phyloP scores from a whole-genome alignment of 2,888 invertebrate species.

The Odontothrips loti region DNA sequence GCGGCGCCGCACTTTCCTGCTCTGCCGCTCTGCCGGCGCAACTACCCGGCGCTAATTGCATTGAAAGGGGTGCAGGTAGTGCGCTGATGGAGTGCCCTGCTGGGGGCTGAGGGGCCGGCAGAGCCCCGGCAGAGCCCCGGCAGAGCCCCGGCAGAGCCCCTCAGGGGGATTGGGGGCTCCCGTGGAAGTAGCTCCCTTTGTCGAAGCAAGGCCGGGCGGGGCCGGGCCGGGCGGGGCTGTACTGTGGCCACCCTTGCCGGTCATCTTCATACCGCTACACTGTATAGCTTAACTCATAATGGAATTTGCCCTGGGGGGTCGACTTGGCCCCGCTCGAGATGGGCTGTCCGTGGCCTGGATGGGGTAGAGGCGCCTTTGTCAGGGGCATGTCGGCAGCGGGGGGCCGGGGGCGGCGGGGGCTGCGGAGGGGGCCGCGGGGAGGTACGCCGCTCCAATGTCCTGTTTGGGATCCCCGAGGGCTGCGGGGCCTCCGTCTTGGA shows the following conservation, averaged over 20 bases:
- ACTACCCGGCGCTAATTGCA: background rate
- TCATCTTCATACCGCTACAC: conserved; percentile 2
- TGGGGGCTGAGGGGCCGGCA: no score
- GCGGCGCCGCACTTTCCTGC: background rate
- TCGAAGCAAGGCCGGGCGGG: background rate
- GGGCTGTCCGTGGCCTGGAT: background rate
- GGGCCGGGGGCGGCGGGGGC: background rate
- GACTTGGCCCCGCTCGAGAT: background rate
- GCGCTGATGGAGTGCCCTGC: no score
- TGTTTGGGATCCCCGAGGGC: no score
- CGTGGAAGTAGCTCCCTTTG: background rate
- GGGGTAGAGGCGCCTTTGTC: background rate
- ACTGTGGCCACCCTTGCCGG: background rate
- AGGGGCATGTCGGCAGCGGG: background rate
- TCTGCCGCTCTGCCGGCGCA: background rate
- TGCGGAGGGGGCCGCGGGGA: no score
- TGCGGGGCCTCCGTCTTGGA: no score
- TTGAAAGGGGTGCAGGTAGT: no score
- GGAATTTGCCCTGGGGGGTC: background rate
- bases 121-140: no score
- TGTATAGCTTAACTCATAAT: conserved; percentile 16
- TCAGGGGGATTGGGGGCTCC: no score
- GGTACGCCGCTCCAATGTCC: no score
- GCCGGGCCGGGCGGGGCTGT: background rate
- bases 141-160: no score